Percentiles rank a stretch among this genome's conserved stretches.
Conservation (phyloP, 2,113 vertebrate genomes). For the Vulpes ferrilata region DNA sequence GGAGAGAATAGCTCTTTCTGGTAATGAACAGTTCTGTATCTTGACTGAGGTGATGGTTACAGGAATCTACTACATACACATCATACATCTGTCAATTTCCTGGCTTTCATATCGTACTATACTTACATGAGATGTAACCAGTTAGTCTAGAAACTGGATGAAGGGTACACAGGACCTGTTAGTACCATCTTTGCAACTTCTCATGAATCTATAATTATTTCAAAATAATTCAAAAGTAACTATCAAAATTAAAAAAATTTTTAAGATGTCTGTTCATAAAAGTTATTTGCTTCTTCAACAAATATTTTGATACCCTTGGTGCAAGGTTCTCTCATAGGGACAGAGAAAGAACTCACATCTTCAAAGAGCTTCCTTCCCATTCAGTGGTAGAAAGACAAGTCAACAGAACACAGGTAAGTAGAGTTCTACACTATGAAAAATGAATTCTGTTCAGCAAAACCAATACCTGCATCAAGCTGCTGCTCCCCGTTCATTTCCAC, state of each 20-base stretch:
- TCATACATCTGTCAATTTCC: neutral
- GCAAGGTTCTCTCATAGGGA: neutral
- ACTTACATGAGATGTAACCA: neutral
- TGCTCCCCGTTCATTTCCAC: conserved; percentile 91
- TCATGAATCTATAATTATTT: neutral
- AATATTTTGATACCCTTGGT: conserved; percentile 27
- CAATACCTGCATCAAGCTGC: conserved; percentile 89
- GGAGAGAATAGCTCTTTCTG: neutral
- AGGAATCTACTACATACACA: neutral
- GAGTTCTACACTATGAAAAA: neutral
- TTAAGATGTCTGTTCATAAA: neutral
- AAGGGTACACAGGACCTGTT: neutral
- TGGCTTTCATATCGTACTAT: neutral
- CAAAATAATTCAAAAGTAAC: conserved; percentile 36
- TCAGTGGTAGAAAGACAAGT: neutral
- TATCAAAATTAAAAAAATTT: conserved; percentile 42
- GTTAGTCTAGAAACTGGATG: neutral
- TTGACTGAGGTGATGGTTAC: neutral
- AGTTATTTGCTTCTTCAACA: conserved; percentile 20
- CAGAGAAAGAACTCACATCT: neutral
- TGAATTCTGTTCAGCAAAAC: conserved; percentile 16
- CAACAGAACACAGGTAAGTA: neutral
- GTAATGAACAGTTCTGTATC: neutral
- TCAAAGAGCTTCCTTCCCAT: conserved; percentile 34
- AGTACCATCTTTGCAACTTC: conserved; percentile 21